Conservation (phyloP, 2,888 invertebrate species). For the Carterocephalus palaemon region DNA sequence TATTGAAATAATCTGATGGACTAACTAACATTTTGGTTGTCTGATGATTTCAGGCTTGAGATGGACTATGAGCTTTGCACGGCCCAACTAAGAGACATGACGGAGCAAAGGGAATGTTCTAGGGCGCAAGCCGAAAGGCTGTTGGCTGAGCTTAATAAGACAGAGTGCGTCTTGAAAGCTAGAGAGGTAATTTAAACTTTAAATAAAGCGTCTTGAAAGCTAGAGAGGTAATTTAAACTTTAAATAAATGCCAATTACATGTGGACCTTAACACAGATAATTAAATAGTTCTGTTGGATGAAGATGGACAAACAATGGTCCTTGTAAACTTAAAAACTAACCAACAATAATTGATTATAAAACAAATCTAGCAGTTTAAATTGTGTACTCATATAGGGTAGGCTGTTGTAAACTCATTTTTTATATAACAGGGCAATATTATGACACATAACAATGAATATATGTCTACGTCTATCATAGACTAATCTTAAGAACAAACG, state of each 20-base stretch:
- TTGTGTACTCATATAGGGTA: neutral
- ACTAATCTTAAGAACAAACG: too few species aligned
- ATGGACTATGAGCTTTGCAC: slow-evolving; percentile 81
- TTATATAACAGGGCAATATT: too few species aligned
- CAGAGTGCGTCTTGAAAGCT: slow-evolving; percentile 72
- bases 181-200: too few species aligned
- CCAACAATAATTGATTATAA: too few species aligned
- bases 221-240: slow-evolving; percentile 79
- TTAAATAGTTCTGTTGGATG: too few species aligned
- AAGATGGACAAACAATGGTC: too few species aligned
- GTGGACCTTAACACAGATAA: too few species aligned
- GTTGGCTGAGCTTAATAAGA: slow-evolving; percentile 55
- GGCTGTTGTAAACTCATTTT: slow-evolving; percentile 35
- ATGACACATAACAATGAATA: too few species aligned
- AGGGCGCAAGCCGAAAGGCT: slow-evolving; percentile 70
- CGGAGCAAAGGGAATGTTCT: slow-evolving; percentile 76
- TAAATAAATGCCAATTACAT: too few species aligned
- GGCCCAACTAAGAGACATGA: slow-evolving; percentile 80
- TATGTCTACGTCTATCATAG: too few species aligned
- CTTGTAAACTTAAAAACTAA: too few species aligned
- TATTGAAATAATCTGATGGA: neutral
- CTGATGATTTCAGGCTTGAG: slow-evolving; percentile 66
- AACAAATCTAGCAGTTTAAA: too few species aligned
- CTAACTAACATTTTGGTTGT: neutral
- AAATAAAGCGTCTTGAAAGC: slow-evolving; percentile 72